Conservation (phyloP, 2,888 invertebrate genomes). For the Anarsia innoxiella region DNA sequence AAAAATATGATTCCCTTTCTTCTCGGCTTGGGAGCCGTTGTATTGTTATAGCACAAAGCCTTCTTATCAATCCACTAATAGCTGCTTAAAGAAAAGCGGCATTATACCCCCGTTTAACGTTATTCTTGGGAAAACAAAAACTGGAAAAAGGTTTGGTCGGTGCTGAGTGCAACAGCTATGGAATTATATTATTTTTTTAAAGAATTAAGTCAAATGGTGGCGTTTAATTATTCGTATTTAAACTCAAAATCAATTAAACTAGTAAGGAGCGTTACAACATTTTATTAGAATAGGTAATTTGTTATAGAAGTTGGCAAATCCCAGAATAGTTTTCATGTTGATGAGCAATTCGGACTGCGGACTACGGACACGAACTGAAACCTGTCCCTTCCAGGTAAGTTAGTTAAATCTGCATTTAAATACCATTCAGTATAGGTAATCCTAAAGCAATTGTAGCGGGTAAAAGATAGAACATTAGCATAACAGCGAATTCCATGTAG, state of each 20-base stretch:
- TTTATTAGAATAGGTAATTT: too few species aligned
- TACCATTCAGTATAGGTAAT: constrained; percentile 4
- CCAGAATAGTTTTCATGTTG: constrained; percentile 6
- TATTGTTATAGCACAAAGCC: background rate
- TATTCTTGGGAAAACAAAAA: background rate
- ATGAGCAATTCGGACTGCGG: constrained; percentile 1
- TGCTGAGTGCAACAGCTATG: too few species aligned
- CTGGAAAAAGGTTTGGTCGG: too few species aligned
- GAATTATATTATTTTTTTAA: too few species aligned
- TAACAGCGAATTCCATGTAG: constrained; percentile 9
- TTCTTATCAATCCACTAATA: background rate
- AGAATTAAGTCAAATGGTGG: too few species aligned
- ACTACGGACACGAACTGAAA: too few species aligned
- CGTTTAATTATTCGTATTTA: too few species aligned
- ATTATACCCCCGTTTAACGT: background rate
- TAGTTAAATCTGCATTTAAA: constrained; percentile 8
- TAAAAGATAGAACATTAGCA: constrained; percentile 3
- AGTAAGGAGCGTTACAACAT: too few species aligned
- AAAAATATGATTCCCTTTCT: constrained; percentile 4
- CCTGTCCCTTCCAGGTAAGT: constrained; percentile 5
- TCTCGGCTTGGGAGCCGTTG: background rate
- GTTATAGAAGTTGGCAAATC: too few species aligned
- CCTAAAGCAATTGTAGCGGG: constrained; percentile 5
- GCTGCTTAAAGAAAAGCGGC: background rate
- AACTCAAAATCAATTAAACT: too few species aligned